Evolutionary conservation across 2,888 invertebrate species (phyloP).

Genomic region (Nowickia ferox): DNA sequence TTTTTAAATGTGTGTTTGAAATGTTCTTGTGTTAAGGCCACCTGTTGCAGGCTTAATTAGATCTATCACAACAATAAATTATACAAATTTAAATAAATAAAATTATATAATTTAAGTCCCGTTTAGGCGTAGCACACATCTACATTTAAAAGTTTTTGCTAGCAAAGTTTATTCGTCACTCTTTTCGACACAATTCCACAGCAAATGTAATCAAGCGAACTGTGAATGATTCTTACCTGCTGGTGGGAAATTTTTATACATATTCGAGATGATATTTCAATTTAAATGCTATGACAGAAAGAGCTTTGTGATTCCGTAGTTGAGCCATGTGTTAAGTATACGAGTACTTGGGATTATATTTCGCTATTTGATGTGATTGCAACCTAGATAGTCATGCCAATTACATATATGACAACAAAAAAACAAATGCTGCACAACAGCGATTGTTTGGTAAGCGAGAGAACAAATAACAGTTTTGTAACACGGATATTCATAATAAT

Average conservation of each 20-base stretch:
- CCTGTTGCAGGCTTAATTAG: slow-evolving; percentile 56
- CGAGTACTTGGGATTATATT: slow-evolving; percentile 8
- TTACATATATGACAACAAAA: slow-evolving; percentile 4
- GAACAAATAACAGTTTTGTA: slow-evolving; percentile 1
- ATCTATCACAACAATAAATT: slow-evolving; percentile 70
- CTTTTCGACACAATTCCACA: slow-evolving; percentile 13
- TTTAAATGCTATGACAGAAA: slow-evolving; percentile 16
- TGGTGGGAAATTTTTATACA: slow-evolving; percentile 56
- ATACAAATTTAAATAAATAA: slow-evolving; percentile 42
- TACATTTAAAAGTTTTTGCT: background rate
- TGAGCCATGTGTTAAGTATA: background rate
- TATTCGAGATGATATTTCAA: slow-evolving; percentile 25
- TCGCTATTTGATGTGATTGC: slow-evolving; percentile 58
- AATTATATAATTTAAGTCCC: slow-evolving; percentile 44
- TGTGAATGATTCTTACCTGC: slow-evolving; percentile 38
- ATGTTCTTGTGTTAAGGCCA: slow-evolving; percentile 57
- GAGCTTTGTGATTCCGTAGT: slow-evolving; percentile 48
- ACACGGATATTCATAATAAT: slow-evolving; percentile 67
- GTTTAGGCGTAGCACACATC: background rate
- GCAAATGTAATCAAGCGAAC: background rate
- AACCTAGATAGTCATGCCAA: slow-evolving; percentile 28
- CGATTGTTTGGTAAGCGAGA: slow-evolving; percentile 17
- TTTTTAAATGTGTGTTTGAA: background rate
- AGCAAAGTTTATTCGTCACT: background rate
- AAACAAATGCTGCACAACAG: slow-evolving; percentile 46